Conservation (phyloP, 2,113 vertebrate species). For the Pterocles gutturalis region DNA sequence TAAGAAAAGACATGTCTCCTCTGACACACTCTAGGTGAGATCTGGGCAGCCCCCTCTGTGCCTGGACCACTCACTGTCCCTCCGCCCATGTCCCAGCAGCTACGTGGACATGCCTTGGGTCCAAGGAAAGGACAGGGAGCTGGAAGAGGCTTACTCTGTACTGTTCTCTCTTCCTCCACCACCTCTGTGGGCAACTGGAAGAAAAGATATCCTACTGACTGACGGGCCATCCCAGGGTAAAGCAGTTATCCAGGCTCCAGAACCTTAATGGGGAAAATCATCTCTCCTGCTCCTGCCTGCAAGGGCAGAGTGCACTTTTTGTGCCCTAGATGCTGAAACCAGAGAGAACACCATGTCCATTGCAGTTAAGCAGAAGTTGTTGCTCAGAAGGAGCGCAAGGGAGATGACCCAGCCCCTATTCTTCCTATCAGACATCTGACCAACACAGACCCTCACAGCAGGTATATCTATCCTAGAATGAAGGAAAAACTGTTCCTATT, state of each 20-base stretch:
- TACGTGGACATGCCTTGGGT: accelerated
- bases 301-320: background rate
- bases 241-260: background rate
- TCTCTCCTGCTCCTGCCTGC: background rate
- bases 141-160: background rate
- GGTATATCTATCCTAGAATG: background rate
- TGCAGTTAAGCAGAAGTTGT: background rate
- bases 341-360: background rate
- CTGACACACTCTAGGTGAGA: accelerated
- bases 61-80: background rate
- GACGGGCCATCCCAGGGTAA: accelerated
- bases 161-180: background rate
- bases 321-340: background rate
- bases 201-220: background rate
- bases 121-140: background rate
- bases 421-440: background rate
- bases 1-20: background rate
- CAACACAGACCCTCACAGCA: background rate
- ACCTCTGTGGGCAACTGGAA: background rate
- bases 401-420: background rate
- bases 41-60: background rate
- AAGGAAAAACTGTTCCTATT: background rate
- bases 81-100: background rate
- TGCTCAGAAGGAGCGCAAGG: background rate
- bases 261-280: background rate